A percentile compares a stretch with the other conserved stretches of the same genome.
These are phyloP conservation scores for Rhagophthalmus giganteus DNA, from an alignment of 2,888 invertebrate species.

Conservation along the genomic window DNA sequence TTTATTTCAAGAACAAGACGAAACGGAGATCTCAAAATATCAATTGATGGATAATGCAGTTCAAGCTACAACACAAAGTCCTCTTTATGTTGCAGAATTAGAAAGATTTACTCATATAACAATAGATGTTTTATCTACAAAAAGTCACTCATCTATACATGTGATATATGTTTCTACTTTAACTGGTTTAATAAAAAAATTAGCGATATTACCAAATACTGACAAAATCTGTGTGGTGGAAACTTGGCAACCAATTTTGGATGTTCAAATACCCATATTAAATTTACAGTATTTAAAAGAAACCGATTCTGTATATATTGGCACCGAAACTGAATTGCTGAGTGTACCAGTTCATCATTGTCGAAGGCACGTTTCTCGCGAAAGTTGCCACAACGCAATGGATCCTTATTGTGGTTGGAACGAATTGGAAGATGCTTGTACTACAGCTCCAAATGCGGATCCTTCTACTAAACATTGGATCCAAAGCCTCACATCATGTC, in stretches of 20 bases:
- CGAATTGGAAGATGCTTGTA: slow-evolving; percentile 72
- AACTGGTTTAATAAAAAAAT: slow-evolving; percentile 76
- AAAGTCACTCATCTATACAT: slow-evolving; percentile 69
- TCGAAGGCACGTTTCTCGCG: slow-evolving; percentile 67
- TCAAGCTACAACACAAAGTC: slow-evolving; percentile 70
- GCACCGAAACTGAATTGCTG: slow-evolving; percentile 67
- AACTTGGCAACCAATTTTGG: slow-evolving; percentile 72
- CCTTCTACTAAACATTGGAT: slow-evolving; percentile 70
- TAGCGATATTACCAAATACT: slow-evolving; percentile 71
- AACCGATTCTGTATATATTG: slow-evolving; percentile 79
- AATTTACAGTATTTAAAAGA: slow-evolving; percentile 79
- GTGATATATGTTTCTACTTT: slow-evolving; percentile 81
- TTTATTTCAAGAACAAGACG: slow-evolving; percentile 42
- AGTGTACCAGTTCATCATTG: slow-evolving; percentile 81
- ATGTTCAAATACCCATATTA: slow-evolving; percentile 61
- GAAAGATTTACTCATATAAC: slow-evolving; percentile 79
- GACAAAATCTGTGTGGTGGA: slow-evolving; percentile 82
- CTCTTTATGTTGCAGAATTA: slow-evolving; percentile 70
- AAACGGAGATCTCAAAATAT: slow-evolving; percentile 70
- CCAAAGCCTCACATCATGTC: slow-evolving; percentile 73
- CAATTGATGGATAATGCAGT: slow-evolving; percentile 88
- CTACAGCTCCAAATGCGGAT: slow-evolving; percentile 67
- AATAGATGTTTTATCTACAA: slow-evolving; percentile 77
- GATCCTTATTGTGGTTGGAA: slow-evolving; percentile 98
- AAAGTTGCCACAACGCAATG: slow-evolving; percentile 78